These are phyloP conservation scores for Anas bernieri DNA, from an alignment of 2,797 vertebrate genomes.

Conservation along the genomic window DNA sequence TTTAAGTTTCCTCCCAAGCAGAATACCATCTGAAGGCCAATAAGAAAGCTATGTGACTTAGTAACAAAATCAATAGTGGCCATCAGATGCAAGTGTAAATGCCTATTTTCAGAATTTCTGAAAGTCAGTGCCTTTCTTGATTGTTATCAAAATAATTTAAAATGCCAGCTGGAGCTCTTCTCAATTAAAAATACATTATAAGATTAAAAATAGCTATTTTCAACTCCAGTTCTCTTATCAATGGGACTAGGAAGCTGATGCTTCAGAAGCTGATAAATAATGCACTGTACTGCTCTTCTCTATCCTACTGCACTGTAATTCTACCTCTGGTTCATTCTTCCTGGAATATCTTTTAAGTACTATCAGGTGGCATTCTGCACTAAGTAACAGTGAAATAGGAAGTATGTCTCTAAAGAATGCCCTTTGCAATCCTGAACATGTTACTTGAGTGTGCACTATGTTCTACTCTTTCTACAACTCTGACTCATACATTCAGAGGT, in stretches of 20 bases:
- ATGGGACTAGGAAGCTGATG: neutral
- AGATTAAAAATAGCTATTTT: conserved; percentile 11
- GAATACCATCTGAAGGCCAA: neutral
- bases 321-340: neutral
- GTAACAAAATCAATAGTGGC: neutral
- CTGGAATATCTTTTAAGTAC: neutral
- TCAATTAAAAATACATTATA: neutral
- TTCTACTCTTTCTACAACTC: neutral
- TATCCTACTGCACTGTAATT: neutral
- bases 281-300: conserved; percentile 35
- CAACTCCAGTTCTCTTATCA: neutral
- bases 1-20: neutral
- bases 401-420: neutral
- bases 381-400: neutral
- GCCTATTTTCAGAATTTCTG: neutral
- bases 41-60: neutral
- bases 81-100: neutral
- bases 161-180: neutral
- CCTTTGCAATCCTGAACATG: neutral
- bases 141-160: neutral
- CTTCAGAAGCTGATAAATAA: conserved; percentile 62
- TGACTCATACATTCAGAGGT: neutral
- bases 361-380: neutral
- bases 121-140: neutral
- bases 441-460: neutral